Evolutionary conservation across 2,113 vertebrate species (phyloP).

Genomic region (Muntiacus reevesi): DNA sequence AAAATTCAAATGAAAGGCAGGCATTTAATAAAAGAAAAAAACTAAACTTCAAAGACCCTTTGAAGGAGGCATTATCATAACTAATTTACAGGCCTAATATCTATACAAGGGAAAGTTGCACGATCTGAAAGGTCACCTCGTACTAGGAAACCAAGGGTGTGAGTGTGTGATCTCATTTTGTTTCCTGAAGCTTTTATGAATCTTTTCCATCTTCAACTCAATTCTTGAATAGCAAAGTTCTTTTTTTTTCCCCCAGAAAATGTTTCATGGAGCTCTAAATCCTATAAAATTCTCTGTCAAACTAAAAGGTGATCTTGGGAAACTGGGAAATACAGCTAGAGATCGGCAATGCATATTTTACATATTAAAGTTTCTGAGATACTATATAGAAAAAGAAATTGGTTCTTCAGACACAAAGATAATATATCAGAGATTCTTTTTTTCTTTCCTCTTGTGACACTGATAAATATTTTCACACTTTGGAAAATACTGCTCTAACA

Average conservation of each 20-base stretch:
- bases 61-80: slow-evolving; percentile 57
- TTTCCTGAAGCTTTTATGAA: neutral
- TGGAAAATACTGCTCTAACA: neutral
- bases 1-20: slow-evolving; percentile 47
- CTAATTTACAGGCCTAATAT: slow-evolving; percentile 50
- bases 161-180: neutral
- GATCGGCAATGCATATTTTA: neutral
- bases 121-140: neutral
- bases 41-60: slow-evolving; percentile 50
- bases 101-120: neutral
- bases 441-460: neutral
- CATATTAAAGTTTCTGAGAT: neutral
- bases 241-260: neutral
- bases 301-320: neutral
- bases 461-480: neutral
- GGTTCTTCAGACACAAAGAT: neutral
- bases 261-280: neutral
- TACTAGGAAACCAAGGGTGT: neutral
- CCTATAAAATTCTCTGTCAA: neutral
- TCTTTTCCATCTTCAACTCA: neutral
- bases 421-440: neutral
- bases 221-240: neutral
- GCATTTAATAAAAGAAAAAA: slow-evolving; percentile 52
- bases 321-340: neutral
- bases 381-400: neutral